phyloP scores from a whole-genome alignment of 2,113 vertebrate species.

The Erpornis zantholeuca region DNA sequence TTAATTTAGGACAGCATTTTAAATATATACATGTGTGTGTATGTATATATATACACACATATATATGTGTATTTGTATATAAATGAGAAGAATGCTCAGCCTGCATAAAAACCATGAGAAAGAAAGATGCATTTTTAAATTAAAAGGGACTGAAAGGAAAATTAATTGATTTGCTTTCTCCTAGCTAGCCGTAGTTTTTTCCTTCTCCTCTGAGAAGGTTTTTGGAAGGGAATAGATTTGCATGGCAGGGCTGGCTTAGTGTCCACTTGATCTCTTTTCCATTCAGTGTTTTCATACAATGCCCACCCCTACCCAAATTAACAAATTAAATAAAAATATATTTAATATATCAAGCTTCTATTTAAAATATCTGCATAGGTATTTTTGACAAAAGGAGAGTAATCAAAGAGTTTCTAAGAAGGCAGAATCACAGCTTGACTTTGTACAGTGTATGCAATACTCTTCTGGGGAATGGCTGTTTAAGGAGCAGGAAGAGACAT shows the following conservation, averaged over 20 bases:
- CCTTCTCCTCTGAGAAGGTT: neutral
- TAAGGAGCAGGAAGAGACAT: conserved; percentile 1
- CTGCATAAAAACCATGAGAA: conserved; percentile 45
- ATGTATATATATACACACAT: neutral
- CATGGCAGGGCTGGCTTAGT: neutral
- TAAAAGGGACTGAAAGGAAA: conserved; percentile 23
- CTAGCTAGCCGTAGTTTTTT: neutral
- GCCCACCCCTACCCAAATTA: neutral
- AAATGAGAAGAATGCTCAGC: neutral
- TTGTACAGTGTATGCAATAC: neutral
- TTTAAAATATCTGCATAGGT: conserved; percentile 23
- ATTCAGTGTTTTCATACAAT: neutral
- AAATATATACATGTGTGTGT: conserved; percentile 7
- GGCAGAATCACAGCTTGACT: conserved; percentile 35
- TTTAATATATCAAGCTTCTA: conserved; percentile 10
- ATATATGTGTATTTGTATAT: neutral
- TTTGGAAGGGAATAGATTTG: neutral
- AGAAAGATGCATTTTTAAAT: conserved; percentile 21
- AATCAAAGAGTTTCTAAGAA: neutral
- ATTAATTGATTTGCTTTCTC: neutral
- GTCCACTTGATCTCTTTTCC: neutral
- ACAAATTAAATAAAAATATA: neutral
- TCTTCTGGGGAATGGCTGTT: neutral
- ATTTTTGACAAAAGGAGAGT: conserved; percentile 18
- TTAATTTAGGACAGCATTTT: conserved; percentile 35